Evolutionary conservation across 2,113 vertebrate genomes (phyloP), one percentile per base, ranked within the genome.

Genomic region (Grammomys dolichurus): DNA sequence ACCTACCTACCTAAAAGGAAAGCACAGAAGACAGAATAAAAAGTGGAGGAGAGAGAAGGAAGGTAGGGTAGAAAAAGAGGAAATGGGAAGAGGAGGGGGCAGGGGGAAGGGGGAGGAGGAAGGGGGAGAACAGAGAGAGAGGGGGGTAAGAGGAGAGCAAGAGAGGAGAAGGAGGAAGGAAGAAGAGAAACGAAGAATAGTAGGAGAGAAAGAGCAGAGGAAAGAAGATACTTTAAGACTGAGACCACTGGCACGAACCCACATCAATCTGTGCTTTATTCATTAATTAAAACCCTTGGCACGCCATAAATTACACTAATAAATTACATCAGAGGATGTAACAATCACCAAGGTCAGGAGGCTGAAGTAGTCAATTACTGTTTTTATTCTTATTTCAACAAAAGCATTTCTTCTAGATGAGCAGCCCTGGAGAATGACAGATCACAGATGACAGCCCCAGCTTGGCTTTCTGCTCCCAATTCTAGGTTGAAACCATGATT

Each of bases 281-380:
- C 77, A 95, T 89, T 96, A 89, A 95, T 95, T 95, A 95, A 93
- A 96, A 89, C 63, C 89, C 86, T 58, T 93, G 65, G 67, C 73
- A 54, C 24, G 89, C 91, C 87, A 33, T 95, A 93, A 95, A 85
- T 56, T 67, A 87, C 82, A 82, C 82, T 82, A 96, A 88, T 82
- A 90, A 82, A 93, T 96, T 90, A 97, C 95, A 95, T 95, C 87
- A 96, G 92, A 73, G 46, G 54, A 80, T 70, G 48, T 85, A 87
- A 92, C 67, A 97, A 92, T 96, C 58, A 89, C 88, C 81, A 95
- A 95, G 88, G 89, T 95, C 96, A 87, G 81, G 22, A 92, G 91
- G 77, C 89, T 95, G 26, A 94, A 81, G 86, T 10, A 65, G 67
- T 86, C 91, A 48, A 94, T 82, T 92, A 90, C 60, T 96, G 94